These are phyloP conservation scores for Agrypnus murinus DNA, from an alignment of 2,888 invertebrate species.

Conservation along the genomic window DNA sequence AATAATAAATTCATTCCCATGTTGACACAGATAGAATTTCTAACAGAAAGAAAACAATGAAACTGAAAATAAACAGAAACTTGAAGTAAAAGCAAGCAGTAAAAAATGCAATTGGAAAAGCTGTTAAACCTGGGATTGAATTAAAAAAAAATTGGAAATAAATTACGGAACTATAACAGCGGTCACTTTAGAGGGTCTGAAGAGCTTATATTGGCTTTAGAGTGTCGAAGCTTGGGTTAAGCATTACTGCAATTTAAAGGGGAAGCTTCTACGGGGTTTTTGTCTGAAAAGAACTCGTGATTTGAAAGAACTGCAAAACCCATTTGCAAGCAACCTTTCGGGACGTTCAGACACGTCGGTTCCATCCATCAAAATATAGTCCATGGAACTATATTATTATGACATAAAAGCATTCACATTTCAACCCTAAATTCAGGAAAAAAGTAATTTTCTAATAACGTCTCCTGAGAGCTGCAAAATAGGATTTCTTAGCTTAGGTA, in stretches of 20 bases:
- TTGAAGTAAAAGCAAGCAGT: too few species aligned
- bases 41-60: too few species aligned
- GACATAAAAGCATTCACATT: constrained; percentile 6
- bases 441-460: too few species aligned
- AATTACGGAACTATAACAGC: constrained; percentile 47
- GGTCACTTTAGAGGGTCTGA: constrained; percentile 50
- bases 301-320: constrained; percentile 34
- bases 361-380: constrained; percentile 33
- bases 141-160: constrained; percentile 41
- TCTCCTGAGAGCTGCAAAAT: too few species aligned
- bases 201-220: constrained; percentile 51
- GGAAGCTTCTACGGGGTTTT: constrained; percentile 34
- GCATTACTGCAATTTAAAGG: constrained; percentile 49
- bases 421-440: not conserved
- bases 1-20: too few species aligned
- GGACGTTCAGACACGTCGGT: constrained; percentile 10
- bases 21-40: too few species aligned
- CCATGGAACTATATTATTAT: constrained; percentile 14
- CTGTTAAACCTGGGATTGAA: too few species aligned
- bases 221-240: constrained; percentile 48
- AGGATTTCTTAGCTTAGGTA: constrained; percentile 13
- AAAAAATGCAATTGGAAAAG: too few species aligned
- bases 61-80: too few species aligned
- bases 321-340: constrained; percentile 14
- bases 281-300: constrained; percentile 39